Conservation (phyloP, 2,797 vertebrate species). For the Linurgus olivaceus region DNA sequence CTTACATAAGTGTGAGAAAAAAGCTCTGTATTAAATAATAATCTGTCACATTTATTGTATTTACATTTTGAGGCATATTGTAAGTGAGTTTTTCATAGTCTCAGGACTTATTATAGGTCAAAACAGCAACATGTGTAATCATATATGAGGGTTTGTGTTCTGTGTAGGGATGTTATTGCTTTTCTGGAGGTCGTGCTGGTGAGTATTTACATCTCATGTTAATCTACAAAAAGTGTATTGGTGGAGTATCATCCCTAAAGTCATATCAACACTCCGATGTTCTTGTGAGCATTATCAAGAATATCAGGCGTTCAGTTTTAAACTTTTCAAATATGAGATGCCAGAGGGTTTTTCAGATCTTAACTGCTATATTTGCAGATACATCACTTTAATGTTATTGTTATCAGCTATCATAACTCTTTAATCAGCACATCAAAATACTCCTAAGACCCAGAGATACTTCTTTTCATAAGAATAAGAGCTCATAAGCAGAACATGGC, state of each 20-base stretch:
- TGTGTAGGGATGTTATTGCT: not conserved
- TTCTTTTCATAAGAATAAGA: not conserved
- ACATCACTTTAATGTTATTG: not conserved
- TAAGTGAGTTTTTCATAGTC: not conserved
- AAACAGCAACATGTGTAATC: not conserved
- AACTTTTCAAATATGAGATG: not conserved
- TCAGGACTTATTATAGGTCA: not conserved
- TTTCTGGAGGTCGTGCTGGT: not conserved
- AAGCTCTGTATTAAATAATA: not conserved
- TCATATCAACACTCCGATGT: not conserved
- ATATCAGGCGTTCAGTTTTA: not conserved
- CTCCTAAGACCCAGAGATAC: not conserved
- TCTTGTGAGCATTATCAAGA: not conserved
- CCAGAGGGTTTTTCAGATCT: not conserved
- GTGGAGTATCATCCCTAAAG: not conserved
- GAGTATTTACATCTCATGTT: not conserved
- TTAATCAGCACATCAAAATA: not conserved
- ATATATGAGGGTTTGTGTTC: not conserved
- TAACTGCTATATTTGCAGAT: not conserved
- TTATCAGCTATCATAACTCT: not conserved
- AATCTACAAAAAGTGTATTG: not conserved
- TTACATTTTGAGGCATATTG: not conserved
- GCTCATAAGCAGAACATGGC: not conserved
- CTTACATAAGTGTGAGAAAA: not conserved
- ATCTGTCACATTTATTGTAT: not conserved